Base-by-base conservation (phyloP, 2,113 vertebrate genomes). In the Myotis davidii region DNA sequence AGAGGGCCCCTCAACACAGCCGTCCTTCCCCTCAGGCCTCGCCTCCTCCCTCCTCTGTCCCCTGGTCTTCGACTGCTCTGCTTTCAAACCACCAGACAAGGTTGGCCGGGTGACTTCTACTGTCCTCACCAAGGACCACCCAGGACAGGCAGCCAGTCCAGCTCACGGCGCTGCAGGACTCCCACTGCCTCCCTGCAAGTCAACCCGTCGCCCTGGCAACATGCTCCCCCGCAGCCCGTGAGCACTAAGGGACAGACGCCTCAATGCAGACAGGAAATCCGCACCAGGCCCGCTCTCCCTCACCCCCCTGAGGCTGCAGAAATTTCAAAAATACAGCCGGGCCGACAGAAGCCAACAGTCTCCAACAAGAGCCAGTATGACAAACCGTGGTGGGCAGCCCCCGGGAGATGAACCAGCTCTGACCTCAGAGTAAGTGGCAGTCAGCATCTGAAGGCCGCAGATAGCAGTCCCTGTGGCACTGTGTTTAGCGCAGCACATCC, bases 171-270 rank as follows among this genome's bases (percentile, higher is more conserved):
- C 92, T 77, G 92, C 45, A 39, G 21, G 52, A 79, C 69, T 85
- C 87, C 92, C 78, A 81, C 65, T 82, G 48, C 73, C 42, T 94
- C 23, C 67, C 70, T 79, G 48, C 25, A 3, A 25, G 32, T 70
- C 39, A 74, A 56, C 74, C 61, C 52, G 90, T 97, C 85, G 85
- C 97, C 96, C 74, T 97, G 89, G 92, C 87, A 93, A 96, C 90
- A 17, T 29, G 39, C 27, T 90, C 59, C 67, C 84, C 79, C 25
- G 37, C 85, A 86, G 59, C 64, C 74, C 50, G 32, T 84, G 84
- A 88, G 64, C 42, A 20, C 9, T 42, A 29, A 82, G 25, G 23
- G 78, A 91, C 39, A 86, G 86, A 69, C 9, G 64, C 54, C 67
- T 72, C 77, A 4, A 11, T 11, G 67, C 65, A 64, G 45, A 11